Evolutionary conservation across 2,888 invertebrate genomes (phyloP).

Genomic region (Acleris holmiana): DNA sequence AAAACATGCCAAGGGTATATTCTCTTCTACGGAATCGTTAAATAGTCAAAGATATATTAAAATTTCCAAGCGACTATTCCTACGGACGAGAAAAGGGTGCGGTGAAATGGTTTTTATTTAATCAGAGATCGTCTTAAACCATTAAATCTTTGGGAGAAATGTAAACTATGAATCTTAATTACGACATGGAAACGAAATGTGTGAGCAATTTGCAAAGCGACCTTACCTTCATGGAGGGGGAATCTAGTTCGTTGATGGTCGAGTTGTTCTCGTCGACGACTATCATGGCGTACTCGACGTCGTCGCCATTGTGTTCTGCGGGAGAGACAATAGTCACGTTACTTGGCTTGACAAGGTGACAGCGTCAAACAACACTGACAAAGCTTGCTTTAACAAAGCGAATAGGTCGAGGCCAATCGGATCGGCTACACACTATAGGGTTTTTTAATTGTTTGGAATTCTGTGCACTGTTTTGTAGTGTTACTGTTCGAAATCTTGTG

Average conservation of each 20-base stretch:
- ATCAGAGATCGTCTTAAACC: slow-evolving; percentile 15
- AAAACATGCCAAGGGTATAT: slow-evolving; percentile 47
- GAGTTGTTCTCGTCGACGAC: slow-evolving; percentile 96
- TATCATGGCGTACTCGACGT: slow-evolving; percentile 94
- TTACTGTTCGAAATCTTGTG: background rate
- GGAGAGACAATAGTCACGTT: slow-evolving; percentile 39
- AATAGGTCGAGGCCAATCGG: slow-evolving; percentile 47
- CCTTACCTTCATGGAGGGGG: slow-evolving; percentile 93
- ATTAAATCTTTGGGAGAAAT: slow-evolving; percentile 16
- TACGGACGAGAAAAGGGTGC: slow-evolving; percentile 30
- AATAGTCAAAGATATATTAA: slow-evolving; percentile 11
- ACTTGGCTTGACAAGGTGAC: slow-evolving; percentile 43
- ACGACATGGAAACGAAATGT: slow-evolving; percentile 31
- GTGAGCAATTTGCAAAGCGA: slow-evolving; percentile 24
- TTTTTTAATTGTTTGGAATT: slow-evolving; percentile 7
- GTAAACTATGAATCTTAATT: slow-evolving; percentile 5
- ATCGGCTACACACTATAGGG: slow-evolving; percentile 34
- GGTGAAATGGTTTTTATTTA: slow-evolving; percentile 23
- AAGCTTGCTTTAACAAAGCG: slow-evolving; percentile 75
- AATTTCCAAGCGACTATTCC: slow-evolving; percentile 23
- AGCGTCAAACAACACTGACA: slow-evolving; percentile 57
- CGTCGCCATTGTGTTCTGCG: slow-evolving; percentile 86
- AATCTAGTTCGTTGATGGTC: slow-evolving; percentile 91
- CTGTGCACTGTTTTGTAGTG: slow-evolving; percentile 14
- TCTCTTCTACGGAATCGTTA: slow-evolving; percentile 23